A percentile compares a stretch with the other conserved stretches of the same genome.
These are phyloP conservation scores for Microplitis mediator DNA, from an alignment of 1,140 invertebrate genomes.

Conservation along the genomic window DNA sequence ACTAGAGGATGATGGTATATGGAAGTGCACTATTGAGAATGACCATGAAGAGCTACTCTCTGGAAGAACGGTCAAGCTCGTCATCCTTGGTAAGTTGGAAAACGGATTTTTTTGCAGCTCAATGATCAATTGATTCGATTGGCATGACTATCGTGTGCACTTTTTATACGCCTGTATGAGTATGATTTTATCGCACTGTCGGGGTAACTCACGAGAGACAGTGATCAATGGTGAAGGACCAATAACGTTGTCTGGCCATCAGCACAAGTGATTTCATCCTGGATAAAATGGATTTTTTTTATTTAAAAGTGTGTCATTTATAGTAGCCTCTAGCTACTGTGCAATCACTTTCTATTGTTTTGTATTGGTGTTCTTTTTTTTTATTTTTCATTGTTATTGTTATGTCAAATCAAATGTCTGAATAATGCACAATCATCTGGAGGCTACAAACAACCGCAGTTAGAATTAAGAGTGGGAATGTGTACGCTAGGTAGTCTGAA, in stretches of 20 bases:
- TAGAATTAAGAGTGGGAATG: constrained; percentile 8
- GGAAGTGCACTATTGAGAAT: constrained; percentile 71
- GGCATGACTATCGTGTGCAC: neutral
- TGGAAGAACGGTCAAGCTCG: constrained; percentile 68
- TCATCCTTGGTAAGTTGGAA: constrained; percentile 69
- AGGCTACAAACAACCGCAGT: neutral
- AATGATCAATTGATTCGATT: constrained; percentile 10
- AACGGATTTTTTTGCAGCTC: constrained; percentile 11
- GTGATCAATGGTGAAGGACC: too few species aligned
- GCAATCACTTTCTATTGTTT: neutral
- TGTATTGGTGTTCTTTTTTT: neutral
- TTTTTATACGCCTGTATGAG: neutral
- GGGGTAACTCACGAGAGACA: too few species aligned
- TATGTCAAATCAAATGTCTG: neutral
- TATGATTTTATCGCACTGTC: too few species aligned
- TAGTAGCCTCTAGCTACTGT: neutral
- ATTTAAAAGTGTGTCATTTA: neutral
- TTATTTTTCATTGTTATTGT: neutral
- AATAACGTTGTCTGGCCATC: neutral
- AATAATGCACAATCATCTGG: neutral
- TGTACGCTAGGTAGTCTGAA: neutral
- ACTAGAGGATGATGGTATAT: constrained; percentile 72
- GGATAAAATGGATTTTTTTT: neutral
- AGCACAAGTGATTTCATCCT: neutral
- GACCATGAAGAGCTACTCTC: constrained; percentile 65